Conservation (phyloP, 2,888 invertebrate species). For the Orthosia incerta region DNA sequence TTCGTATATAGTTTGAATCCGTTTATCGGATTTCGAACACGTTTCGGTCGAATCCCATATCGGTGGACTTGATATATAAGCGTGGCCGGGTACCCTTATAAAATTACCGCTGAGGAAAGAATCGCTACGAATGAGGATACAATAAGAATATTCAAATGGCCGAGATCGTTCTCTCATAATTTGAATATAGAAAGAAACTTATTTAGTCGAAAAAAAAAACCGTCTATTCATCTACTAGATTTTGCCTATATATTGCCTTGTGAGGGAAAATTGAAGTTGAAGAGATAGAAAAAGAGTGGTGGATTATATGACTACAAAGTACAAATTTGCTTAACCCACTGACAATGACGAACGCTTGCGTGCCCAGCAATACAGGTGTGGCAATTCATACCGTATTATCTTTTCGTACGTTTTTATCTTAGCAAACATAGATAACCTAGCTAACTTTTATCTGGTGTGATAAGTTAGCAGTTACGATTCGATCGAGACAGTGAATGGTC, state of each 20-base stretch:
- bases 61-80: constrained; percentile 86
- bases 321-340: constrained; percentile 45
- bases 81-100: constrained; percentile 78
- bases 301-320: constrained; percentile 47
- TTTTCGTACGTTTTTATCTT: constrained; percentile 84
- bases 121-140: constrained; percentile 76
- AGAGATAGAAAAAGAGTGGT: constrained; percentile 40
- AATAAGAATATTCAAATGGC: constrained; percentile 77
- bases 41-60: constrained; percentile 84
- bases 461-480: constrained; percentile 81
- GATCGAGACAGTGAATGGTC: constrained; percentile 77
- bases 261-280: constrained; percentile 56
- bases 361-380: constrained; percentile 82
- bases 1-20: constrained; percentile 87
- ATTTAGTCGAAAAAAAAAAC: constrained; percentile 67
- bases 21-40: constrained; percentile 90
- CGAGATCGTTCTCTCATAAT: constrained; percentile 56
- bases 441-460: constrained; percentile 81
- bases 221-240: constrained; percentile 62
- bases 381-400: constrained; percentile 83
- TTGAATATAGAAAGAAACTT: constrained; percentile 70
- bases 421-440: constrained; percentile 88
- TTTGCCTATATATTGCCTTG: constrained; percentile 57
- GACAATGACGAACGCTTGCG: constrained; percentile 54
- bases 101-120: constrained; percentile 80